Base-by-base conservation (phyloP, 92 coral and sea anemone species). In the Bergia sp. region DNA sequence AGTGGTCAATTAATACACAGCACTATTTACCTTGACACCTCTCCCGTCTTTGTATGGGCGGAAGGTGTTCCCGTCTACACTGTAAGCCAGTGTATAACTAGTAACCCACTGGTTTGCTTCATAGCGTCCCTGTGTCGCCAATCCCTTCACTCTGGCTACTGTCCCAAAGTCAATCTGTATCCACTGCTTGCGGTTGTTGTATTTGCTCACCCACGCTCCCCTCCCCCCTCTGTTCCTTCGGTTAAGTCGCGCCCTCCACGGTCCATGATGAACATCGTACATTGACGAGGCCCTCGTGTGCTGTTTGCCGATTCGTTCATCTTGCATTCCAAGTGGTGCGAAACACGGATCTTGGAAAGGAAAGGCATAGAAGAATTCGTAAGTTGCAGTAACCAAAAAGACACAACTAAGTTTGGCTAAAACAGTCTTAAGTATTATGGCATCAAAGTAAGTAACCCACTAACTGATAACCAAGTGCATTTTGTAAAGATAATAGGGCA, bases 41-140 rank as follows among this genome's bases (percentile, higher is more conserved):
- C 92, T 87, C 44, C 91, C 92, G 66, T 86, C 94, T 69, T 55
- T 89, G 84, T 92, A 92, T 0, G 89, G 82, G 40, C 41, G n/a
- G 75, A 89, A 92, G 7, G 43, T 83, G 36, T 89, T 81, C 57
- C 92, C 94, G 29, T 86, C 85, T 38, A 64, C 47, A 74, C 94
- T 92, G 89, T 81, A 89, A 15, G 86, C 69, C 6, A 92, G 2
- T 29, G 88, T 37, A 86, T 89, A 92, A 15, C 90, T 89, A 73
- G 83, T 92, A 7, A 92, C 91, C 81, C 88, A 86, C 40, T 92
- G 90, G 39, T 87, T 82, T 37, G 94, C 90, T 73, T 92, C 94
- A 81, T 66, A 86, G 18, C 94, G 94, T 43, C 94, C 94, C 78
- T 92, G 92, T 20, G 91, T 92, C 39, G 94, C 94, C 41, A 92